Percentiles rank a stretch among this genome's conserved stretches.
Conservation (phyloP, 2,113 vertebrate species). For the Xiphophorus couchianus region DNA sequence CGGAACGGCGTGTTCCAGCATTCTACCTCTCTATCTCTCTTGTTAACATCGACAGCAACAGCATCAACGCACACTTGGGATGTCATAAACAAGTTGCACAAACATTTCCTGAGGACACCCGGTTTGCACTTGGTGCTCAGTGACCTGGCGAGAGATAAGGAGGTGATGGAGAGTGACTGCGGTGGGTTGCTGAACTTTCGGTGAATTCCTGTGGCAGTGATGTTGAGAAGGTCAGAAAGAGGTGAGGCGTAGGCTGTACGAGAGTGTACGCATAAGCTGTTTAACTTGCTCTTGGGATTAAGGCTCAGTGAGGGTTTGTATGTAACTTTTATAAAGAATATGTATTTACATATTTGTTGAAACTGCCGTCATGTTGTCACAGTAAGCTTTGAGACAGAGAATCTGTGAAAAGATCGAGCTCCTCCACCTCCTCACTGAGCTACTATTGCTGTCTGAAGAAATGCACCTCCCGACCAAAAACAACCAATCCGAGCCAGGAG, state of each 20-base stretch:
- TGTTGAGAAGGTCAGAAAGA: constrained; percentile 27
- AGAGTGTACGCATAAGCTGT: constrained; percentile 35
- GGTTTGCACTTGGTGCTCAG: constrained; percentile 55
- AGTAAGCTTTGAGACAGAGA: too few relatives aligned
- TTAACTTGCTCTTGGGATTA: constrained; percentile 46
- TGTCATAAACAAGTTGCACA: constrained; percentile 79
- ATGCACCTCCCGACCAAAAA: too few relatives aligned
- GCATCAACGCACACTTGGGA: constrained; percentile 64
- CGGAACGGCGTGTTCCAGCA: constrained; percentile 39
- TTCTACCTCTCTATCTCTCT: constrained; percentile 30
- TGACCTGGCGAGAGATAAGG: constrained; percentile 68
- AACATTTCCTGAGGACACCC: constrained; percentile 68
- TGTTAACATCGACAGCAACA: constrained; percentile 66
- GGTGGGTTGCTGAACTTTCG: constrained; percentile 46
- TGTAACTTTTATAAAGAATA: neutral
- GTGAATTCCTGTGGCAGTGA: constrained; percentile 46
- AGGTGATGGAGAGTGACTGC: constrained; percentile 55
- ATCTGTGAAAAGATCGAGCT: too few relatives aligned
- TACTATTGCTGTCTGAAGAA: too few relatives aligned
- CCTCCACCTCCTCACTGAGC: too few relatives aligned
- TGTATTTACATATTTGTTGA: too few relatives aligned
- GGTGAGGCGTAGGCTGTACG: constrained; percentile 14
- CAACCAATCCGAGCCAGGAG: too few relatives aligned
- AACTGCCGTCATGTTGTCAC: too few relatives aligned
- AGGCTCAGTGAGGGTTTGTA: constrained; percentile 17